phyloP scores from a whole-genome alignment of 2,797 vertebrate genomes.

The Eulemur mongoz region DNA sequence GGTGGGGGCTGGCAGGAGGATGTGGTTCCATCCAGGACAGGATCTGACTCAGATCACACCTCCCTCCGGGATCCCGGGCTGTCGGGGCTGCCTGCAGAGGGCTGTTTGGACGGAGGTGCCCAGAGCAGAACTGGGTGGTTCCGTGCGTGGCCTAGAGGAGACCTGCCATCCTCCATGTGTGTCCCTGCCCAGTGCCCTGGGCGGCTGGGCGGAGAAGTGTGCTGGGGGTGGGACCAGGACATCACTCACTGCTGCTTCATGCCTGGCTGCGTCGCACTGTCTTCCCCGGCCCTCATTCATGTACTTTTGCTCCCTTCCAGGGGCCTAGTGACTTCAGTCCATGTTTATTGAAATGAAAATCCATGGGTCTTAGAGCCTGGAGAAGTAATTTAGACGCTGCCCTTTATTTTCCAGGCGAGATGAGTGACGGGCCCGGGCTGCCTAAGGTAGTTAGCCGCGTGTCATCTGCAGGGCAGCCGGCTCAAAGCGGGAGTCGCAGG shows the following conservation, averaged over 20 bases:
- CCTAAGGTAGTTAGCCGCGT: not conserved
- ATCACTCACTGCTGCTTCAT: not conserved
- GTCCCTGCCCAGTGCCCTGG: rapidly evolving
- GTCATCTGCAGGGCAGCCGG: not conserved
- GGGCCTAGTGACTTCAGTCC: not conserved
- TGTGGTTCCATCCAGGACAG: slow-evolving; percentile 68
- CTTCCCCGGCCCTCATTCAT: not conserved
- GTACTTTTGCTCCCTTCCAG: not conserved
- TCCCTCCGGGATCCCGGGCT: slow-evolving; percentile 36
- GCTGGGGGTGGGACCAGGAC: not conserved
- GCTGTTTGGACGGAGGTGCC: not conserved
- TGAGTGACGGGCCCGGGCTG: not conserved
- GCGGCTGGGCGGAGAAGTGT: rapidly evolving
- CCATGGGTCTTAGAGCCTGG: not conserved
- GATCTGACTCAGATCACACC: slow-evolving; percentile 63
- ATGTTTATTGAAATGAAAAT: not conserved
- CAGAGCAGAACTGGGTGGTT: not conserved
- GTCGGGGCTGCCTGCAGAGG: not conserved
- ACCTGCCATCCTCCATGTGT: not conserved
- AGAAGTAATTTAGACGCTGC: not conserved
- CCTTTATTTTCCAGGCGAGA: not conserved
- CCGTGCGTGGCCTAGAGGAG: not conserved
- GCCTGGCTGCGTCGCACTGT: not conserved
- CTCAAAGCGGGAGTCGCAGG: not conserved
- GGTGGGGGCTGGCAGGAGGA: slow-evolving; percentile 16